Evolutionary conservation across 2,797 vertebrate genomes (phyloP).

Genomic region (Neosilurus mollespiculum): DNA sequence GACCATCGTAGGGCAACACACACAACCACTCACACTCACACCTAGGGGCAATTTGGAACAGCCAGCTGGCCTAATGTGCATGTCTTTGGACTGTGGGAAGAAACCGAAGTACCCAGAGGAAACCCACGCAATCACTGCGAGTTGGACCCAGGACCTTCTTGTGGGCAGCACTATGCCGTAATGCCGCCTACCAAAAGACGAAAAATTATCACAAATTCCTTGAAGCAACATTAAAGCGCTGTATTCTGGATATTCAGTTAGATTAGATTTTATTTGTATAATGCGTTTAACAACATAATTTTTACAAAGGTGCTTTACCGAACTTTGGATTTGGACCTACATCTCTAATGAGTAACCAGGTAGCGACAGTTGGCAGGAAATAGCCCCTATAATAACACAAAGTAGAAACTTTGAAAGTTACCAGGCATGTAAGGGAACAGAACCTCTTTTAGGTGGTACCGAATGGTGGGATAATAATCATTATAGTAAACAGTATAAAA

Average conservation of each 20-base stretch:
- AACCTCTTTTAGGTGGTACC: neutral
- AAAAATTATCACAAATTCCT: neutral
- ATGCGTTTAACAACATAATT: neutral
- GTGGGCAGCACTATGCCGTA: too few species aligned
- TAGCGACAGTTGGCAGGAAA: neutral
- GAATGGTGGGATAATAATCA: neutral
- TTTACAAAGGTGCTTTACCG: neutral
- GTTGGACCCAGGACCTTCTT: too few species aligned
- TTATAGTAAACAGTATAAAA: neutral
- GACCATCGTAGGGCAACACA: too few species aligned
- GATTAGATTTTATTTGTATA: neutral
- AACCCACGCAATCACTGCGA: too few species aligned
- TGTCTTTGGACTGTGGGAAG: too few species aligned
- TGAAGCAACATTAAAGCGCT: neutral
- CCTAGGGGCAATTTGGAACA: too few species aligned
- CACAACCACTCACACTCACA: too few species aligned
- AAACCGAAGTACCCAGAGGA: too few species aligned
- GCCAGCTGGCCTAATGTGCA: too few species aligned
- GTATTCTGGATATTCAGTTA: neutral
- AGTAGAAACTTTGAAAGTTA: neutral
- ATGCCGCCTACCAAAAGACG: neutral
- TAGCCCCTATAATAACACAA: neutral
- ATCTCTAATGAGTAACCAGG: neutral
- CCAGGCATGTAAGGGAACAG: neutral
- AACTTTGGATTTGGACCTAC: neutral